Evolutionary conservation across 2,888 invertebrate species (phyloP).

Genomic region (Corythucha ciliata): DNA sequence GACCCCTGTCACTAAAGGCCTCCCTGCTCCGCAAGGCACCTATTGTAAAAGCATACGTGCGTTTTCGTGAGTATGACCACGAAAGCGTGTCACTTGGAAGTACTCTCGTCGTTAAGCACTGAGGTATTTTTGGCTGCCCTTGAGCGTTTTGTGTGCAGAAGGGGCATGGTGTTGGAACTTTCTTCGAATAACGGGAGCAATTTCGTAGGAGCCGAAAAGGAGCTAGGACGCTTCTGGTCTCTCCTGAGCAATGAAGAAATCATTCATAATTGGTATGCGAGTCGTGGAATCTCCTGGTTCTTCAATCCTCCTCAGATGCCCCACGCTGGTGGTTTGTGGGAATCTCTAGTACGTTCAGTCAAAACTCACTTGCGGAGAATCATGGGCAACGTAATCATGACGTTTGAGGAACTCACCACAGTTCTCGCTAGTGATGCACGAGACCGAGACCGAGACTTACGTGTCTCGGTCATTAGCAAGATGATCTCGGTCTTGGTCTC

Average conservation of each 20-base stretch:
- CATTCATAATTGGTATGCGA: constrained; percentile 20
- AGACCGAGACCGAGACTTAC: too few species aligned
- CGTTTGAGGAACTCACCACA: constrained; percentile 37
- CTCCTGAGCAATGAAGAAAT: not conserved
- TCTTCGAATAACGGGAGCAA: constrained; percentile 39
- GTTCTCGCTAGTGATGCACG: too few species aligned
- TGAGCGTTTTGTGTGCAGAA: constrained; percentile 34
- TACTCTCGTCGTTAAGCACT: constrained; percentile 35
- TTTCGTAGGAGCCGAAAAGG: constrained; percentile 36
- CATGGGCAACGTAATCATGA: constrained; percentile 23
- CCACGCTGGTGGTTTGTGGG: constrained; percentile 38
- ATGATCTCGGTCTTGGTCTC: too few species aligned
- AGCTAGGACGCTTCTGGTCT: constrained; percentile 9
- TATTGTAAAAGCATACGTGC: constrained; percentile 25
- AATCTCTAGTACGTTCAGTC: constrained; percentile 37
- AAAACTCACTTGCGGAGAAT: constrained; percentile 34
- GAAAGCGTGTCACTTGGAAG: constrained; percentile 37
- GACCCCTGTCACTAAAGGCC: constrained; percentile 23
- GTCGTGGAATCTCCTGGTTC: constrained; percentile 18
- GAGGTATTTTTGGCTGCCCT: constrained; percentile 36
- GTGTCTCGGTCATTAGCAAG: too few species aligned
- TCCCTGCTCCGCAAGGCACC: constrained; percentile 14
- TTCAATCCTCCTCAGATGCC: constrained; percentile 34
- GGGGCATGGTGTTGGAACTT: constrained; percentile 33
- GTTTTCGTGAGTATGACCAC: constrained; percentile 36